A percentile compares a stretch with the other conserved stretches of the same genome.
phyloP scores from a whole-genome alignment of 2,888 invertebrate species.

The Idaea dimidiata region DNA sequence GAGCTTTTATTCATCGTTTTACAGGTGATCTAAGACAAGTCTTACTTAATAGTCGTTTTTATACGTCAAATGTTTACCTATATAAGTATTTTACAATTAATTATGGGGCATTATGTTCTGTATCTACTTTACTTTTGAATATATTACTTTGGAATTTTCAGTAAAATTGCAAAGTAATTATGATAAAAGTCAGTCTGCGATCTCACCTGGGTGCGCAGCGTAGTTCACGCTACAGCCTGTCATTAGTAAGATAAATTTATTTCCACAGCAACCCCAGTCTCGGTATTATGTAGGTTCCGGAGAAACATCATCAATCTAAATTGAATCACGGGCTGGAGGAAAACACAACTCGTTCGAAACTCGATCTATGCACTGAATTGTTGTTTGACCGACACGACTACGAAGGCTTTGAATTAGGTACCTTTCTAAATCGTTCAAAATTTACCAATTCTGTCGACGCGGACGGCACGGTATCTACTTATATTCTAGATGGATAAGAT shows the following conservation, averaged over 20 bases:
- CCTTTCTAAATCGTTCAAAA: slow-evolving; percentile 26
- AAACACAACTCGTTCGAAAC: slow-evolving; percentile 31
- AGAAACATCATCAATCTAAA: slow-evolving; percentile 33
- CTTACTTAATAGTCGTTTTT: slow-evolving; percentile 10
- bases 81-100: background rate
- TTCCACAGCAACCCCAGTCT: slow-evolving; percentile 24
- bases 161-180: slow-evolving; percentile 19
- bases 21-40: slow-evolving; percentile 41
- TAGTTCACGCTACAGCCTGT: slow-evolving; percentile 25
- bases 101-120: background rate
- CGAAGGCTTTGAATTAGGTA: slow-evolving; percentile 28
- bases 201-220: slow-evolving; percentile 13
- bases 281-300: slow-evolving; percentile 31
- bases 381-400: slow-evolving; percentile 29
- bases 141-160: background rate
- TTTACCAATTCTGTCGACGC: slow-evolving; percentile 18
- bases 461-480: slow-evolving; percentile 9
- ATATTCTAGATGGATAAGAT: too few species aligned
- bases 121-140: background rate
- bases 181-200: slow-evolving; percentile 16
- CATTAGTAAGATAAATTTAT: slow-evolving; percentile 31
- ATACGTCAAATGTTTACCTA: background rate
- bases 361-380: slow-evolving; percentile 29
- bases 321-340: slow-evolving; percentile 32
- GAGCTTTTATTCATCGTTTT: slow-evolving; percentile 57